These are phyloP conservation scores for Enteromius treurensis DNA, from an alignment of 2,797 vertebrate species.

Conservation along the genomic window DNA sequence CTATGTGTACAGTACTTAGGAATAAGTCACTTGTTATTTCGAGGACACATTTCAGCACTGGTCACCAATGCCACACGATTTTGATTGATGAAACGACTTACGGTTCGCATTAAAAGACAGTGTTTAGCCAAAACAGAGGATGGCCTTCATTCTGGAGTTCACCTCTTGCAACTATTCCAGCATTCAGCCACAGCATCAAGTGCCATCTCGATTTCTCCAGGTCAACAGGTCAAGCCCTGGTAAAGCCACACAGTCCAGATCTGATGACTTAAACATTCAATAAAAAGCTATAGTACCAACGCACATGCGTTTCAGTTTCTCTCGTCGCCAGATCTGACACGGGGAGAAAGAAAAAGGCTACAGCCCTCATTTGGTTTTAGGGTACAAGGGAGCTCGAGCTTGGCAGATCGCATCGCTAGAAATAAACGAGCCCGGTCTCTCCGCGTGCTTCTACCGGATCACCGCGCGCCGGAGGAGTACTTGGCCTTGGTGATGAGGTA, in stretches of 20 bases:
- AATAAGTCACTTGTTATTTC: constrained; percentile 75
- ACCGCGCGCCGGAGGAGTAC: constrained; percentile 91
- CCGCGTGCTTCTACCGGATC: constrained; percentile 77
- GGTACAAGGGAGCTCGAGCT: constrained; percentile 66
- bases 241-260: constrained; percentile 67
- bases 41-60: constrained; percentile 70
- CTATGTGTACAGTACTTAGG: constrained; percentile 85
- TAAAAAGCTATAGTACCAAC: constrained; percentile 84
- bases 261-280: constrained; percentile 59
- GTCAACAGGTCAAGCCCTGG: constrained; percentile 64
- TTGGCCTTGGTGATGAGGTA: constrained; percentile 99
- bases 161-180: constrained; percentile 79
- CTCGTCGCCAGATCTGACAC: constrained; percentile 59
- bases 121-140: constrained; percentile 69
- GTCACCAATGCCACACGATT: constrained; percentile 62
- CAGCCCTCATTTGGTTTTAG: constrained; percentile 75
- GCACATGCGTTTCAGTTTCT: constrained; percentile 65
- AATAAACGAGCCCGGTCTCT: constrained; percentile 66
- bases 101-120: constrained; percentile 51
- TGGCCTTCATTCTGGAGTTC: constrained; percentile 71
- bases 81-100: constrained; percentile 52
- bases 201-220: constrained; percentile 72
- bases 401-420: constrained; percentile 74
- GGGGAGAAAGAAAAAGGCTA: constrained; percentile 59
- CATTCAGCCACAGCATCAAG: constrained; percentile 81